Evolutionary conservation across 2,888 invertebrate genomes (phyloP).

Genomic region (Monochamus alternatus): DNA sequence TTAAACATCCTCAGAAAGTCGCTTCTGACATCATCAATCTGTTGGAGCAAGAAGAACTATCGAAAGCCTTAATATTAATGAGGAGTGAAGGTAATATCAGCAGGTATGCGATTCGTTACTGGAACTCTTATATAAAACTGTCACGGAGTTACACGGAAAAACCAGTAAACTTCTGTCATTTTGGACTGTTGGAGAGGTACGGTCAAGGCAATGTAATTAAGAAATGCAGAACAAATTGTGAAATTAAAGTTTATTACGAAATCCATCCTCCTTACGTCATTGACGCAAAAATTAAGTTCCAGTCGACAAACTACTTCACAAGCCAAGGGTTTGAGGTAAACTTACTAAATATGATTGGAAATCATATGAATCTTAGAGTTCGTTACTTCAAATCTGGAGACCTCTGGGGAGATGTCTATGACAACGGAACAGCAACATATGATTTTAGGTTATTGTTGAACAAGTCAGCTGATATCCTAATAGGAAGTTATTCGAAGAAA

Average conservation of each 20-base stretch:
- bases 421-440: slow-evolving; percentile 3
- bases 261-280: slow-evolving; percentile 31
- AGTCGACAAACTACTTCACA: not conserved
- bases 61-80: slow-evolving; percentile 33
- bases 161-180: slow-evolving; percentile 30
- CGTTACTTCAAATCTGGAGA: not conserved
- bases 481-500: slow-evolving; percentile 40
- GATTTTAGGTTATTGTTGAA: slow-evolving; percentile 23
- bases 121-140: slow-evolving; percentile 32
- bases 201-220: slow-evolving; percentile 26
- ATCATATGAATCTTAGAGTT: slow-evolving; percentile 20
- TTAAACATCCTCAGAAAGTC: slow-evolving; percentile 5
- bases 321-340: slow-evolving; percentile 26
- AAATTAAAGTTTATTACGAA: slow-evolving; percentile 28
- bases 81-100: slow-evolving; percentile 18
- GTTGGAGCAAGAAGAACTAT: slow-evolving; percentile 31
- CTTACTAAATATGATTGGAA: slow-evolving; percentile 14
- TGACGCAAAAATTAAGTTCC: not conserved
- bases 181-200: slow-evolving; percentile 24
- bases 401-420: slow-evolving; percentile 6
- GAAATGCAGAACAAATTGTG: slow-evolving; percentile 33
- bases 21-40: slow-evolving; percentile 13
- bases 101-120: slow-evolving; percentile 31
- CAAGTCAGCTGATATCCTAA: slow-evolving; percentile 39
- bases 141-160: not conserved